Base-by-base conservation (phyloP, 1,140 invertebrate genomes). In the Neodiprion virginianus region DNA sequence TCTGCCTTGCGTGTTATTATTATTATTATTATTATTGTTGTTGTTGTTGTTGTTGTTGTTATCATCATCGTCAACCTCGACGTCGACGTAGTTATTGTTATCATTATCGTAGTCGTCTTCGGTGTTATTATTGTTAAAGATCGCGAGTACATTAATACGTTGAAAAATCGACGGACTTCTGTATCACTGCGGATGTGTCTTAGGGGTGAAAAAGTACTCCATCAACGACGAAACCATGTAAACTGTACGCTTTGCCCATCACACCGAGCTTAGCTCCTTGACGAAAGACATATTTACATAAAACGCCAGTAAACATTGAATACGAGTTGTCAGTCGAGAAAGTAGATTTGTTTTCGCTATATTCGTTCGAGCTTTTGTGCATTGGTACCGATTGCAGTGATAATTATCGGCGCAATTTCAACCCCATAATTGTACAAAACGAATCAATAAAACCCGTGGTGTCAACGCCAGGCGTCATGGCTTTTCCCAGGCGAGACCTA, bases 141-240 rank as follows among this genome's bases (percentile, higher is more conserved):
- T 69, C 23, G 21, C 68, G 79, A 74, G 77, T 81, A 83, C 81
- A 40, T 85, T 86, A 85, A 84, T 84, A 84, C 81, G 77, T 77
- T 78, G 79, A 82, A 77, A 84, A 83, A 86, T 84, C 80, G 80
- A 78, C 78, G 80, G 75, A 80, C 81, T 83, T 81, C 80, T 78
- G 79, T 82, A 81, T 81, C 78, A 82, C 12, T 67, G 66, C 66
- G 67, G 68, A 23, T 67, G 48, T 68, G 14, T 48, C 65, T 49
- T 73, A 73, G 65, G 40, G 68, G 72, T 66, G 72, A 48, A 9
- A 68, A n/a, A 65, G 65, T 67, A 65, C 72, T 40, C 50, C 72
- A 65, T 73, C 66, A 66, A 67, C 61, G 66, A 72, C 48, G 65
- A 66, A 73, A 73, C 67, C 65, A 11, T 68, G 53, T 17, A 61